A percentile compares a stretch with the other conserved stretches of the same genome.
Evolutionary conservation across 1,140 invertebrate species (phyloP).

Genomic region (Camponotus floridanus): DNA sequence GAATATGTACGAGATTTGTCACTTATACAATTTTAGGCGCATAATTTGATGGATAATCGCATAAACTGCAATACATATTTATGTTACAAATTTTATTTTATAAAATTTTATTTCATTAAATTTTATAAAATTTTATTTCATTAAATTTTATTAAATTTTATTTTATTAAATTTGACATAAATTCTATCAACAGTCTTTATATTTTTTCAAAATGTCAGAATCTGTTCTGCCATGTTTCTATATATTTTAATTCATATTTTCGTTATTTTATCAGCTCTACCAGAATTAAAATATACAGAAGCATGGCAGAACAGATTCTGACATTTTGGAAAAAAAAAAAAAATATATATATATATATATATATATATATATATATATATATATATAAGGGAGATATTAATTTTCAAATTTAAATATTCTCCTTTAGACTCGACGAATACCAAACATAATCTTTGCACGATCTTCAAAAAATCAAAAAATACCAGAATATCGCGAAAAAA

Average conservation of each 20-base stretch:
- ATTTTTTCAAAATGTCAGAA: neutral
- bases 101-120: too few relatives aligned
- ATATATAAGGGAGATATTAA: too few relatives aligned
- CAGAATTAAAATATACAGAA: neutral
- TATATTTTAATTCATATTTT: neutral
- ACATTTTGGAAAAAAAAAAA: neutral
- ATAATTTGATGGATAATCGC: too few relatives aligned
- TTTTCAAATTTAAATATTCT: neutral
- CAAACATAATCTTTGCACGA: conserved; percentile 1
- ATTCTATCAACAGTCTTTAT: neutral
- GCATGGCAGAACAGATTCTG: neutral
- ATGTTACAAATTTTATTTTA: neutral
- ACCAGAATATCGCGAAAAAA: neutral
- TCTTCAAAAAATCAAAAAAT: conserved; percentile 70
- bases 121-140: neutral
- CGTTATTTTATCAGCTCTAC: neutral
- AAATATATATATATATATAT: too few relatives aligned
- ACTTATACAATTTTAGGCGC: neutral
- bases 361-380: too few relatives aligned
- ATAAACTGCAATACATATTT: neutral
- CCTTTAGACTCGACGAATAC: neutral
- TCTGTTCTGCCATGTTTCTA: neutral
- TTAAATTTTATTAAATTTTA: neutral
- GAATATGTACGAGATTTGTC: neutral
- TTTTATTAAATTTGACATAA: too few relatives aligned